Conservation (phyloP, 2,888 invertebrate species). For the Leptinotarsa peninsularis region DNA sequence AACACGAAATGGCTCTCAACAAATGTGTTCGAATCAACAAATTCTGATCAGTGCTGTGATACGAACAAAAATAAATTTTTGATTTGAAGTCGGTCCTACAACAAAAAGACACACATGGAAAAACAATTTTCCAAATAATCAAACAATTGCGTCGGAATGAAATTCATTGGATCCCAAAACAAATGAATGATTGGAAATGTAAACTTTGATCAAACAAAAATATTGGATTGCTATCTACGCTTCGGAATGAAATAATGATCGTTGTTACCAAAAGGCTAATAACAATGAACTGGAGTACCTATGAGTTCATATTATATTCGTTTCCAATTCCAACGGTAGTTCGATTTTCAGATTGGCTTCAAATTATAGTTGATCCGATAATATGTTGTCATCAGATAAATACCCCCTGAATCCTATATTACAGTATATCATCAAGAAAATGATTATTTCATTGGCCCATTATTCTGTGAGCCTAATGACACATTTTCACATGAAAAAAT, state of each 20-base stretch:
- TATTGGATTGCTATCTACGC: neutral
- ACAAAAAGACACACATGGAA: too few species aligned
- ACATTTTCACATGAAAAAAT: too few species aligned
- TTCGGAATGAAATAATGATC: neutral
- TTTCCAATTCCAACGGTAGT: neutral
- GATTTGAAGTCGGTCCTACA: too few species aligned
- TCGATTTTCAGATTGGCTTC: neutral
- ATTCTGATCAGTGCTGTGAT: neutral
- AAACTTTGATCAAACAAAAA: conserved; percentile 4
- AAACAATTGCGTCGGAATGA: neutral
- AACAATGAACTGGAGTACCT: neutral
- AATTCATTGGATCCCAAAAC: neutral
- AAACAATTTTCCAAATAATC: conserved; percentile 6
- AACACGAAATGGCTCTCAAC: too few species aligned
- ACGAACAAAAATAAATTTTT: too few species aligned
- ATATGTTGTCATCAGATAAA: too few species aligned
- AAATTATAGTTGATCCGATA: too few species aligned
- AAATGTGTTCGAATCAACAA: neutral
- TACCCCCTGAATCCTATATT: too few species aligned
- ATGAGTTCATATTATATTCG: neutral
- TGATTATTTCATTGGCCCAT: too few species aligned
- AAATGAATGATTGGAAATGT: conserved; percentile 9
- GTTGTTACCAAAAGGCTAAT: neutral
- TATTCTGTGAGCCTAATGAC: too few species aligned
- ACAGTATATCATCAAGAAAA: too few species aligned